phyloP scores from a whole-genome alignment of 1,140 invertebrate species.

The Trachymyrmex septentrionalis region DNA sequence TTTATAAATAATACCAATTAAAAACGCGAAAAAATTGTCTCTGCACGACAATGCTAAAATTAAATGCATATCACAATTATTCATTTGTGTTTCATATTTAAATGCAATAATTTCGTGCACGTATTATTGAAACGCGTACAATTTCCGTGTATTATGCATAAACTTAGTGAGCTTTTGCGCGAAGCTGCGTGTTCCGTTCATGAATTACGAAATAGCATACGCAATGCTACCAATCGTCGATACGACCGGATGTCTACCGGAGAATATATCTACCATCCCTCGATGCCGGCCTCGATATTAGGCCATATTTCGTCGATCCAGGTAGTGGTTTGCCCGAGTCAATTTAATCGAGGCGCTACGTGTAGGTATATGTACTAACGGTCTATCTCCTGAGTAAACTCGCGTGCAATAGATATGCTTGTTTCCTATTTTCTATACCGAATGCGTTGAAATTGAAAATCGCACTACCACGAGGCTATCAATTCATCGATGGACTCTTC shows the following conservation, averaged over 20 bases:
- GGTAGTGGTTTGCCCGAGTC: conserved; percentile 71
- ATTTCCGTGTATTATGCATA: conserved; percentile 28
- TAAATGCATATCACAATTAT: conserved; percentile 17
- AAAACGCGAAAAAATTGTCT: background rate
- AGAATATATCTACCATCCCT: conserved; percentile 46
- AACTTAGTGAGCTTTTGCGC: conserved; percentile 29
- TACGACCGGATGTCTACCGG: conserved; percentile 53
- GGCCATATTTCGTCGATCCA: conserved; percentile 74
- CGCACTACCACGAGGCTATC: background rate
- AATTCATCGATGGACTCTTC: background rate
- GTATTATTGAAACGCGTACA: conserved; percentile 32
- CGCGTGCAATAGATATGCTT: conserved; percentile 24
- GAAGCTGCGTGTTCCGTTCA: conserved; percentile 39
- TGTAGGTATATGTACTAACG: conserved; percentile 48
- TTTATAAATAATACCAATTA: conserved; percentile 9
- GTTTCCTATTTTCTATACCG: conserved; percentile 37
- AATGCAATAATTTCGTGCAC: conserved; percentile 8
- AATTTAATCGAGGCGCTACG: conserved; percentile 72
- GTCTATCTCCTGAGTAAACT: conserved; percentile 65
- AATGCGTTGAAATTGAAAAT: conserved; percentile 58
- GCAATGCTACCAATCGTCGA: conserved; percentile 64
- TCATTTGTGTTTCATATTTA: conserved; percentile 34
- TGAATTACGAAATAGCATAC: conserved; percentile 65
- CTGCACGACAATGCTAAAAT: background rate
- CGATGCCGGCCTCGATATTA: conserved; percentile 69